These are phyloP conservation scores for Microcebus jonahi DNA, from an alignment of 2,113 vertebrate species.

Conservation along the genomic window DNA sequence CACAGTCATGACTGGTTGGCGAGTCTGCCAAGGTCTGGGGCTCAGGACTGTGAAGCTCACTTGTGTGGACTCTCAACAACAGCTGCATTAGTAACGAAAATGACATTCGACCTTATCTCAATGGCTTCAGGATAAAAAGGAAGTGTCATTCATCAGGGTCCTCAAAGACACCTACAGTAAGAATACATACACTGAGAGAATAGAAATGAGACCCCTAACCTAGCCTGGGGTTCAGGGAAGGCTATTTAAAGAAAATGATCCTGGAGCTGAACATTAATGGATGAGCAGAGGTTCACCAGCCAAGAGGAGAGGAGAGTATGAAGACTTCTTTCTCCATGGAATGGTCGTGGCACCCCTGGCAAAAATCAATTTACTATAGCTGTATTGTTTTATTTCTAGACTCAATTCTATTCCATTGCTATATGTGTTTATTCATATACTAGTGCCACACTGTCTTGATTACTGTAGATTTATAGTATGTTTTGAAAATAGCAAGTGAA, in stretches of 20 bases:
- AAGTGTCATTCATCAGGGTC: neutral
- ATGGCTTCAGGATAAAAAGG: neutral
- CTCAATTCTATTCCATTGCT: neutral
- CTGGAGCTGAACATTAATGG: neutral
- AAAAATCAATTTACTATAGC: neutral
- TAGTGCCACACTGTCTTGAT: neutral
- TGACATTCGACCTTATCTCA: neutral
- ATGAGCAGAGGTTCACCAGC: neutral
- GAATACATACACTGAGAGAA: neutral
- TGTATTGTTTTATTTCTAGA: neutral
- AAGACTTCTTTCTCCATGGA: neutral
- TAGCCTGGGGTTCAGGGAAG: neutral
- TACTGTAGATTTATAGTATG: too few relatives aligned
- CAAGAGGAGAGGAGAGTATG: neutral
- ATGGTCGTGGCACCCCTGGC: neutral
- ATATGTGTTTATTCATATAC: neutral
- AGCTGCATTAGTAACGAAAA: neutral
- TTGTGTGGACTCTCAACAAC: neutral
- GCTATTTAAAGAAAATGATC: neutral
- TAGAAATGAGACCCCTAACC: neutral
- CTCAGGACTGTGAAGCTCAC: neutral
- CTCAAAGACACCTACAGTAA: neutral
- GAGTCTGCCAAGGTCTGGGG: neutral
- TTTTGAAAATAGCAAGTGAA: too few relatives aligned
- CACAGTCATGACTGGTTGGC: neutral